Percentiles rank a stretch among this genome's conserved stretches.
These are phyloP conservation scores for Tenthredo notha DNA, from an alignment of 2,888 invertebrate genomes.

Conservation along the genomic window DNA sequence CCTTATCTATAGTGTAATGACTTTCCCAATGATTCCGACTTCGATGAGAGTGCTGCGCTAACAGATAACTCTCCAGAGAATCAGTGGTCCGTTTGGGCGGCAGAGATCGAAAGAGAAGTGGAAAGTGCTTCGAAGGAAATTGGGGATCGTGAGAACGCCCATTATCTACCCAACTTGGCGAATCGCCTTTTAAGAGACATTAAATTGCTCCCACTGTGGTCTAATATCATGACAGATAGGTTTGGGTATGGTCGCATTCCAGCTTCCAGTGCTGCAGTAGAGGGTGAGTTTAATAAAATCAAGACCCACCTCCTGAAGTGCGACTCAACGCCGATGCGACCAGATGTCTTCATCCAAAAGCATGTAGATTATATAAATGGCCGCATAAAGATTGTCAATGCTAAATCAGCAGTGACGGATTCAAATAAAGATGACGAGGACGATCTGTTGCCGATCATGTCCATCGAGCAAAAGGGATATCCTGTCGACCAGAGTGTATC, in stretches of 20 bases:
- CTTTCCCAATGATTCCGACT: too few relatives aligned
- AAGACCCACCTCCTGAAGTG: too few relatives aligned
- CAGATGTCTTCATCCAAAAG: slow-evolving; percentile 54
- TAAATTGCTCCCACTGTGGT: too few relatives aligned
- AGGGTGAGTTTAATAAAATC: too few relatives aligned
- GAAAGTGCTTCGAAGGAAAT: neutral
- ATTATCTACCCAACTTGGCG: slow-evolving; percentile 55
- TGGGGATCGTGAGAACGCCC: slow-evolving; percentile 47
- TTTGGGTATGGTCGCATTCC: slow-evolving; percentile 56
- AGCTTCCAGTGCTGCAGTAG: slow-evolving; percentile 53
- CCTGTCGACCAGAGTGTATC: too few relatives aligned
- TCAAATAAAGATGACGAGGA: neutral
- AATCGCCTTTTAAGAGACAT: too few relatives aligned
- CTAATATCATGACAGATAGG: slow-evolving; percentile 52
- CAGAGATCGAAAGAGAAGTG: slow-evolving; percentile 17
- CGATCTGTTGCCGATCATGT: too few relatives aligned
- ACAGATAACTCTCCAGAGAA: neutral
- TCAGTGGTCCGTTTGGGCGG: slow-evolving; percentile 20
- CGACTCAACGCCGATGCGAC: slow-evolving; percentile 36
- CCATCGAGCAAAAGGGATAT: neutral
- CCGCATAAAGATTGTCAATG: slow-evolving; percentile 49
- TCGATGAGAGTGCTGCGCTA: too few relatives aligned
- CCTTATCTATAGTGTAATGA: too few relatives aligned
- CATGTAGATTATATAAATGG: slow-evolving; percentile 56
- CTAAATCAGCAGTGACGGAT: neutral